Evolutionary conservation across 1,140 invertebrate genomes (phyloP).

Genomic region (Plutomurus gul): DNA sequence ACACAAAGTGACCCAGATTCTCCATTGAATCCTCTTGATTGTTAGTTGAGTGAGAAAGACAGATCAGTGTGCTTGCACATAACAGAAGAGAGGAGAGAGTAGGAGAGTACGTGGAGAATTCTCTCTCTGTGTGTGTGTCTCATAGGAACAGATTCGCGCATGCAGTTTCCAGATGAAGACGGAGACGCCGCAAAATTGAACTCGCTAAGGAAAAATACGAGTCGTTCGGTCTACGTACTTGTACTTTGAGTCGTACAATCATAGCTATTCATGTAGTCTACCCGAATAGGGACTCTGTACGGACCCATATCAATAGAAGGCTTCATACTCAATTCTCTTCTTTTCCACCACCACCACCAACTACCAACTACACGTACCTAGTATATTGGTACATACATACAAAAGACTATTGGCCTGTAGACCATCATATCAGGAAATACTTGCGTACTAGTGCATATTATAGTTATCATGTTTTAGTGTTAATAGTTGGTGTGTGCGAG

Average conservation of each 20-base stretch:
- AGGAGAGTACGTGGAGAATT: not conserved
- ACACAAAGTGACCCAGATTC: constrained; percentile 18
- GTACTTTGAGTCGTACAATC: not conserved
- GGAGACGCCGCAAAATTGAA: constrained; percentile 34
- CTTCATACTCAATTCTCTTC: not conserved
- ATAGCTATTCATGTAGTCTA: not conserved
- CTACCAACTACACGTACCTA: not conserved
- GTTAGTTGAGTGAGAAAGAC: too few relatives aligned
- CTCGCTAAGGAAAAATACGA: not conserved
- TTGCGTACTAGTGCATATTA: not conserved
- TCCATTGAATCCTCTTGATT: not conserved
- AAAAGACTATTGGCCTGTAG: too few relatives aligned
- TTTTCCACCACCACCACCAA: not conserved
- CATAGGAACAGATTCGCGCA: constrained; percentile 15
- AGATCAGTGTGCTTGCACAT: not conserved
- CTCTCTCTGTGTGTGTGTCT: not conserved
- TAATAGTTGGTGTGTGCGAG: not conserved
- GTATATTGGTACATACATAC: too few relatives aligned
- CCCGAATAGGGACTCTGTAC: not conserved
- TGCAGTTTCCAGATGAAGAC: constrained; percentile 30
- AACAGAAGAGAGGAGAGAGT: not conserved
- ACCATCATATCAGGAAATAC: too few relatives aligned
- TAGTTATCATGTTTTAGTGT: not conserved
- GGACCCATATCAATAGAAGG: not conserved
- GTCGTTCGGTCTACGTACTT: not conserved